Conservation (phyloP, 2,888 invertebrate species). For the Mallateleia sp. region DNA sequence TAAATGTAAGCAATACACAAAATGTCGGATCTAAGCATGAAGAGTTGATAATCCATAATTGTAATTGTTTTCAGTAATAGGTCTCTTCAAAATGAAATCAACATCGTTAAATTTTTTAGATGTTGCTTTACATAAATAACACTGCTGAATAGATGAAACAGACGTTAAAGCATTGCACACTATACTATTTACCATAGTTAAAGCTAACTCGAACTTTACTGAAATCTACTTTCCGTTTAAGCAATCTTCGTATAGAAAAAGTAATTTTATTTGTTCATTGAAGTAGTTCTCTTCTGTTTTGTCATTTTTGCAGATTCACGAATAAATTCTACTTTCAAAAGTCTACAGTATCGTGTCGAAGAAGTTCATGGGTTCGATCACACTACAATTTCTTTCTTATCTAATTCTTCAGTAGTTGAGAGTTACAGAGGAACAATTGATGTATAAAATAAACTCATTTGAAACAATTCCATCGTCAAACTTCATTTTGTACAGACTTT, state of each 20-base stretch:
- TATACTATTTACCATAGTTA: constrained; percentile 30
- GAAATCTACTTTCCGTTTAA: no score
- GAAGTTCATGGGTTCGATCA: constrained; percentile 29
- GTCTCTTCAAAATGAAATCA: constrained; percentile 22
- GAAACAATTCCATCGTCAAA: constrained; percentile 29
- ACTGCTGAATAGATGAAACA: constrained; percentile 22
- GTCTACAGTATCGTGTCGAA: constrained; percentile 33
- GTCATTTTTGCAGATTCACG: constrained; percentile 26
- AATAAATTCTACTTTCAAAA: constrained; percentile 25
- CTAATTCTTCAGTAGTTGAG: constrained; percentile 15
- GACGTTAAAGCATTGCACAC: constrained; percentile 12
- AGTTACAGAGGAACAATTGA: constrained; percentile 34
- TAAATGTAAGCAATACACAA: constrained; percentile 31
- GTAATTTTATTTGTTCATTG: constrained; percentile 42
- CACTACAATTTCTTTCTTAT: constrained; percentile 16
- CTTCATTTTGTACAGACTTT: constrained; percentile 12
- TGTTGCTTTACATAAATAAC: constrained; percentile 35
- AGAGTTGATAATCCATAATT: constrained; percentile 30
- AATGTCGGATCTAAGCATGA: constrained; percentile 35
- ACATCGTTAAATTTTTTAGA: constrained; percentile 36
- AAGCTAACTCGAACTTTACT: no score
- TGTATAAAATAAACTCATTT: constrained; percentile 29
- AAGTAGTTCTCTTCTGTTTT: constrained; percentile 21
- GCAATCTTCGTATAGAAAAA: no score
- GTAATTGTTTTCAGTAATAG: constrained; percentile 29